A percentile compares a stretch with the other conserved stretches of the same genome.
Evolutionary conservation across 1,140 invertebrate species (phyloP).

Genomic region (Gryon sp.): DNA sequence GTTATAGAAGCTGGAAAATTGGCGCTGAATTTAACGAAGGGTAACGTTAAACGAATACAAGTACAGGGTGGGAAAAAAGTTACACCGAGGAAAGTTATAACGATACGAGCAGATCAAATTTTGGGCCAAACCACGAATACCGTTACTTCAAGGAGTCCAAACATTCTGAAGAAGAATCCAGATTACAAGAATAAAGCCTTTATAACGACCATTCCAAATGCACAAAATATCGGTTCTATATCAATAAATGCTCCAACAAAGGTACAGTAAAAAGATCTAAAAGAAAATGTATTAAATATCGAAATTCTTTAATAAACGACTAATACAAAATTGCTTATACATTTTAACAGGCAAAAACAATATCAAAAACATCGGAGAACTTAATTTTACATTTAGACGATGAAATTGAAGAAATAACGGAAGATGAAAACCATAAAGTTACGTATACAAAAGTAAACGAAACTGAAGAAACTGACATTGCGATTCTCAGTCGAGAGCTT

Average conservation of each 20-base stretch:
- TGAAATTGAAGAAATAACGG: conserved; percentile 74
- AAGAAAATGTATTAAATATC: too few species aligned
- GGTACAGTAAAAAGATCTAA: too few species aligned
- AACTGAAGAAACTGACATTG: conserved; percentile 74
- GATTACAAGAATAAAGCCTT: conserved; percentile 76
- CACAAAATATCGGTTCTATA: conserved; percentile 51
- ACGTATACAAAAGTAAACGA: conserved; percentile 58
- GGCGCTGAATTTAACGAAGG: conserved; percentile 83
- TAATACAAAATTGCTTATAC: too few species aligned
- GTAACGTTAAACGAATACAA: conserved; percentile 72
- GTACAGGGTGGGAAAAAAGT: conserved; percentile 65
- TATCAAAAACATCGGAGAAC: conserved; percentile 66
- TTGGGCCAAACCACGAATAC: conserved; percentile 67
- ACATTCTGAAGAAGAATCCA: conserved; percentile 76
- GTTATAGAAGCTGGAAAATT: conserved; percentile 86
- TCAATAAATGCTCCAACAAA: conserved; percentile 55
- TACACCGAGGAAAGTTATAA: conserved; percentile 73
- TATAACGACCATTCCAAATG: conserved; percentile 66
- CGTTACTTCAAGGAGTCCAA: conserved; percentile 67
- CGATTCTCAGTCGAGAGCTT: conserved; percentile 77
- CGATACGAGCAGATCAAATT: conserved; percentile 76
- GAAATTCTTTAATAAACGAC: too few species aligned
- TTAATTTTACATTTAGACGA: conserved; percentile 73
- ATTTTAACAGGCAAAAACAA: conserved; percentile 30
- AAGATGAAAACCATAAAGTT: conserved; percentile 66